phyloP scores from a whole-genome alignment of 2,888 invertebrate genomes.

The Drosophila leonis region DNA sequence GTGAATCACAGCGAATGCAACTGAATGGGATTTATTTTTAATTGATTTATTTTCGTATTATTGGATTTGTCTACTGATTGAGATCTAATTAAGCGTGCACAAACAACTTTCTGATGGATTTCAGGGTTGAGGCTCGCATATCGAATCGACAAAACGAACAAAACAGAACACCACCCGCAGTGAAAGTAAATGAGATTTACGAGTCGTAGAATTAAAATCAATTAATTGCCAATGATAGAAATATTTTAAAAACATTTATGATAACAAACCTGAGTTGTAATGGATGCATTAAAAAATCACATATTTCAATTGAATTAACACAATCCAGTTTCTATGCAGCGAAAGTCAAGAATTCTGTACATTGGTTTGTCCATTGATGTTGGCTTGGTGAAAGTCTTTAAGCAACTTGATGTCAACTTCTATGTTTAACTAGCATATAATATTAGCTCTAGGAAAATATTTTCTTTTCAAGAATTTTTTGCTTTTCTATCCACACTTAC shows the following conservation, averaged over 20 bases:
- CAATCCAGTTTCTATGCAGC: slow-evolving; percentile 5
- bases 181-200: slow-evolving; percentile 41
- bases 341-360: slow-evolving; percentile 9
- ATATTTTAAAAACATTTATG: slow-evolving; percentile 11
- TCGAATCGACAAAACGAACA: slow-evolving; percentile 17
- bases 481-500: background rate
- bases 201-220: slow-evolving; percentile 28
- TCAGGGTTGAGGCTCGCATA: slow-evolving; percentile 31
- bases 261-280: background rate
- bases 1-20: slow-evolving; percentile 56
- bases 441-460: background rate
- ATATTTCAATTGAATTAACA: background rate
- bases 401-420: background rate
- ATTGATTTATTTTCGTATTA: slow-evolving; percentile 71
- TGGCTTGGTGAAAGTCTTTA: background rate
- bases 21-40: slow-evolving; percentile 59
- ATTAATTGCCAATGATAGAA: slow-evolving; percentile 46
- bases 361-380: slow-evolving; percentile 8
- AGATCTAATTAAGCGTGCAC: slow-evolving; percentile 53
- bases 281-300: background rate
- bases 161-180: slow-evolving; percentile 40
- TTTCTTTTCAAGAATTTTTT: background rate
- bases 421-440: background rate
- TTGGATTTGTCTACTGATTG: slow-evolving; percentile 64
- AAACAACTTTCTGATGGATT: slow-evolving; percentile 26